Evolutionary conservation across 2,797 vertebrate species (phyloP), one percentile per base, ranked within the genome.

Genomic region (Smutsia gigantea): DNA sequence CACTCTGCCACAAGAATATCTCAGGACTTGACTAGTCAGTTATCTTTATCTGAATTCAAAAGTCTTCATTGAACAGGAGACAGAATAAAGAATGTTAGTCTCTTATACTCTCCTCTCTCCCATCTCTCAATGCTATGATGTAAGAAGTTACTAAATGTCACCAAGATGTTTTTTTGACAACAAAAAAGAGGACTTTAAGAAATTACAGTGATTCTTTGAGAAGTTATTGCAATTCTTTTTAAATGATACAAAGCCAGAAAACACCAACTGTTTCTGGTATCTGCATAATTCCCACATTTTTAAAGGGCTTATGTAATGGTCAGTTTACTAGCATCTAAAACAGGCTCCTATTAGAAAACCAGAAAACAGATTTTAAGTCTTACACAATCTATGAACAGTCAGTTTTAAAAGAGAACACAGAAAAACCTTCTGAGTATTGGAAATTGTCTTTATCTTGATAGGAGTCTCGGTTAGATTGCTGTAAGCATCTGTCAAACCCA

Each of bases 11-110:
- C 10, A 88, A 59, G 4, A 83, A 14, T 51, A 81, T 42, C 68
- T 71, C 55, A 72, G 15, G 4, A 66, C 14, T 77, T 59, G 25
- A 79, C 71, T 39, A 89, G 21, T 75, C 49, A 89, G n/a, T 55
- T 7, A 91, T 31, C 69, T 46, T 15, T 88, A 94, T 61, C 37
- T 86, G 49, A 46, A 95, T 84, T 8, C 23, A 31, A 97, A 97
- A 88, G 79, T 93, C 37, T 72, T 87, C 78, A 93, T 51, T 63
- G 89, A 93, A 49, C 46, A 69, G 3, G 1, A 12, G 90, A 61
- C 2, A 61, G 2, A 23, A 86, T 66, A 23, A 93, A 97, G 90
- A 97, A 66, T 61, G 63, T 14, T 78, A 21, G 18, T 78, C 15
- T 61, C 68, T 82, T 29, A 19, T 18, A 85, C 42, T 23, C 42